Base-by-base conservation (phyloP, 1,140 invertebrate genomes). In the Magallana ariakensis region DNA sequence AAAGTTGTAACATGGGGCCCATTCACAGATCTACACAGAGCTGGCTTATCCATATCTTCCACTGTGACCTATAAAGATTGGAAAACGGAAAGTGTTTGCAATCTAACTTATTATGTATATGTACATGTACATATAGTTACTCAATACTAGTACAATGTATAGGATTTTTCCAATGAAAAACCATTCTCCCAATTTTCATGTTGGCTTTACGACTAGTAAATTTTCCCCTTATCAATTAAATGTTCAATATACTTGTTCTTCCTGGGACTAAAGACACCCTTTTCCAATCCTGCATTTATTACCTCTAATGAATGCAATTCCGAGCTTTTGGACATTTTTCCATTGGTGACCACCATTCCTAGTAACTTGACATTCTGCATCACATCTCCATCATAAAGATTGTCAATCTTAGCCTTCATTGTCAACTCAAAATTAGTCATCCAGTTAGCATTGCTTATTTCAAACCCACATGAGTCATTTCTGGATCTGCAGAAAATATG, bases 11-110 rank as follows among this genome's bases (percentile, higher is more conserved):
- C 88, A 84, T 92, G 90, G 55, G 91, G 90, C 60, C 90, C 87
- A 80, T 89, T 91, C 13, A 92, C 88, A 15, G 92, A 92, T 1
- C 66, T 33, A 87, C 92, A 92, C 15, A 90, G 16, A 7, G 89
- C 87, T 10, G 80, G 16, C 8, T 15, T 57, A 84, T 92, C 92
- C 15, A 58, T 84, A 83, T 92, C 90, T 56, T 90, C 62, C 5
- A 89, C 85, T 13, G 62, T 88, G 7, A 91, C 86, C 91, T 92
- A 26, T 26, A 75, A 46, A 46, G 33, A 46, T 46, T 46, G 2
- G 2, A 46, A 46, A 4, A 46, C 33, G 0, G 33, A 46, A 46
- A 46, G 33, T 46, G 33, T 4, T 46, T 4, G 2, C 33, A 46
- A 46, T 46, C 5, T 46, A 46, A 46, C 33, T 46, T 46, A 46